Conservation (phyloP, 2,113 vertebrate species). For the Phoenicopterus ruber region DNA sequence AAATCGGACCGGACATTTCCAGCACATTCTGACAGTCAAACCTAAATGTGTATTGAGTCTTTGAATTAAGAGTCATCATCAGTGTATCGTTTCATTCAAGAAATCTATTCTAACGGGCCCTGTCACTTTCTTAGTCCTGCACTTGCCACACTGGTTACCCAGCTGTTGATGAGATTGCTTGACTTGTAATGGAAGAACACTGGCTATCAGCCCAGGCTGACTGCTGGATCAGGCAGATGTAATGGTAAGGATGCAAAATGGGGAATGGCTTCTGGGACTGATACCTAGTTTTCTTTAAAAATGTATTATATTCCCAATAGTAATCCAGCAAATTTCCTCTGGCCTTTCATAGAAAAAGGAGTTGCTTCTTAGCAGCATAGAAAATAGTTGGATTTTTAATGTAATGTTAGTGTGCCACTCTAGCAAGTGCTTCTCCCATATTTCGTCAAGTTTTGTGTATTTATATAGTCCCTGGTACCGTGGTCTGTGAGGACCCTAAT, state of each 20-base stretch:
- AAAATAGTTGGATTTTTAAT: background rate
- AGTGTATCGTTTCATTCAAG: background rate
- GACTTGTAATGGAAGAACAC: background rate
- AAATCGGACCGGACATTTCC: background rate
- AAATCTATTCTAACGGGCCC: background rate
- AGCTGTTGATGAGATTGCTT: background rate
- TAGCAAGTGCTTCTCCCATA: background rate
- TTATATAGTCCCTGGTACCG: background rate
- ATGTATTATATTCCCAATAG: background rate
- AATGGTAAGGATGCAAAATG: background rate
- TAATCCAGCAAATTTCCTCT: background rate
- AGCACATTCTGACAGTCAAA: background rate
- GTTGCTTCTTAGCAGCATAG: background rate
- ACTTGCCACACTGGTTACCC: background rate
- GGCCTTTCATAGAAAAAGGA: background rate
- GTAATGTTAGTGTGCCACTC: background rate
- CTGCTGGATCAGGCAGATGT: background rate
- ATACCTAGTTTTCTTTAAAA: background rate
- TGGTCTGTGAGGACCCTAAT: background rate
- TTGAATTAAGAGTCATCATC: background rate
- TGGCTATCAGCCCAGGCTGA: background rate
- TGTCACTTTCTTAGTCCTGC: background rate
- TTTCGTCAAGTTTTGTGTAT: background rate
- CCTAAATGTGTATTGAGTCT: background rate
- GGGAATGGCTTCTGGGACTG: background rate